A percentile compares a stretch with the other conserved stretches of the same genome.
phyloP scores from a whole-genome alignment of 2,113 vertebrate species.

The Bambusicola thoracicus region DNA sequence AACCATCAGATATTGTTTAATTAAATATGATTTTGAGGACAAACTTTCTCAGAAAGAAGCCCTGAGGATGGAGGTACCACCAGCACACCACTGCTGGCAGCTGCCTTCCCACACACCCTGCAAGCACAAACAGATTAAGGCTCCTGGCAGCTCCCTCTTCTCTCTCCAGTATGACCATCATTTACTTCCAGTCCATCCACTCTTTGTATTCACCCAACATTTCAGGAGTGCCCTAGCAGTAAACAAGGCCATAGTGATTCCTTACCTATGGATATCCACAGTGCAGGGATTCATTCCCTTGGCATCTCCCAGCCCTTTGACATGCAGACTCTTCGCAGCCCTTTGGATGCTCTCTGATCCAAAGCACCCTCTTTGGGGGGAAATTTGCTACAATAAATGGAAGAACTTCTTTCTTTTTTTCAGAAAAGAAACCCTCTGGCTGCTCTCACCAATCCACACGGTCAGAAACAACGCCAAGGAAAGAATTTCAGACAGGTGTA shows the following conservation, averaged over 20 bases:
- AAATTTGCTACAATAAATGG: neutral
- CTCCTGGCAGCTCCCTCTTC: neutral
- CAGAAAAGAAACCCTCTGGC: neutral
- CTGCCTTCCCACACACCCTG: neutral
- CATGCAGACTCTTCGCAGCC: neutral
- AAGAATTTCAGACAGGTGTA: neutral
- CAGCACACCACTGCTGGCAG: neutral
- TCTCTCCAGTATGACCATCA: neutral
- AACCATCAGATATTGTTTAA: neutral
- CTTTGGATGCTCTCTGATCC: neutral
- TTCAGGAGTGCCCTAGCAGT: neutral
- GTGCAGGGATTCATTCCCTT: neutral
- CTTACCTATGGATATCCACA: neutral
- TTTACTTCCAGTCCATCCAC: neutral
- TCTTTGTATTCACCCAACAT: neutral
- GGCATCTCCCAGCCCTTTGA: neutral
- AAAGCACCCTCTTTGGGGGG: neutral
- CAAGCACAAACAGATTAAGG: accelerated
- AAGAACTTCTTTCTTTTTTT: neutral
- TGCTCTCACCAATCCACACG: neutral
- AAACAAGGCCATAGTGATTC: neutral
- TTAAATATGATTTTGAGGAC: neutral
- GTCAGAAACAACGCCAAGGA: neutral
- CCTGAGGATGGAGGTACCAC: neutral
- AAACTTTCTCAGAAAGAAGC: neutral